Percentiles rank a stretch among this genome's conserved stretches.
Conservation (phyloP, 2,888 invertebrate species). For the Euzophera pinguis region DNA sequence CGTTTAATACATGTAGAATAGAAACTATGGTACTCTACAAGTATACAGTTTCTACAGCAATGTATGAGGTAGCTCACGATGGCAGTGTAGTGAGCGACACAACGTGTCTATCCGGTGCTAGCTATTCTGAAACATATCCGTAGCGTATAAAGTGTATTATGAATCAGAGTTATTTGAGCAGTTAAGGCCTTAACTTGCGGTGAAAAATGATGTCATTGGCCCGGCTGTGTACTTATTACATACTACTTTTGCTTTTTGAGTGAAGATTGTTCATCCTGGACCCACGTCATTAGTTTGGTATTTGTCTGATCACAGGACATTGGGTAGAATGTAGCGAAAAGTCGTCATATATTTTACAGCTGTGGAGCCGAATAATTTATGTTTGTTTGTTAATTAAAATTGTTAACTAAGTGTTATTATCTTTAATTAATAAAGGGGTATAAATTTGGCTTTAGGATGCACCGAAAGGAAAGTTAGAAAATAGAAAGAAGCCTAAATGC, state of each 20-base stretch:
- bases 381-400: not conserved
- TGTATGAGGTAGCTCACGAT: constrained; percentile 8
- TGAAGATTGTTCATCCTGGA: constrained; percentile 65
- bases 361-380: not conserved
- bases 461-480: no score
- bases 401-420: no score
- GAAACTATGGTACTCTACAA: constrained; percentile 36
- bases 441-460: no score
- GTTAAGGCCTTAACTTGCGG: constrained; percentile 42
- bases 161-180: constrained; percentile 24
- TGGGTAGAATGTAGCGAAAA: constrained; percentile 35
- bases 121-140: constrained; percentile 36
- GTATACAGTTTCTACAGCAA: constrained; percentile 18
- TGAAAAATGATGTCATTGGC: constrained; percentile 66
- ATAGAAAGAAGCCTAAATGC: no score
- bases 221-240: constrained; percentile 54
- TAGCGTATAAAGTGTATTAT: constrained; percentile 39
- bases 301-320: constrained; percentile 53
- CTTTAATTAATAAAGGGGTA: no score
- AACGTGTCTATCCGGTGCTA: constrained; percentile 20
- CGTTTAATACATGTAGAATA: constrained; percentile 40
- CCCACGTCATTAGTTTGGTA: constrained; percentile 64
- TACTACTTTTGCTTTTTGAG: constrained; percentile 69
- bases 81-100: constrained; percentile 29
- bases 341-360: constrained; percentile 14